Base-by-base conservation (phyloP, 2,113 vertebrate species). In the Callopanchax toddi region DNA sequence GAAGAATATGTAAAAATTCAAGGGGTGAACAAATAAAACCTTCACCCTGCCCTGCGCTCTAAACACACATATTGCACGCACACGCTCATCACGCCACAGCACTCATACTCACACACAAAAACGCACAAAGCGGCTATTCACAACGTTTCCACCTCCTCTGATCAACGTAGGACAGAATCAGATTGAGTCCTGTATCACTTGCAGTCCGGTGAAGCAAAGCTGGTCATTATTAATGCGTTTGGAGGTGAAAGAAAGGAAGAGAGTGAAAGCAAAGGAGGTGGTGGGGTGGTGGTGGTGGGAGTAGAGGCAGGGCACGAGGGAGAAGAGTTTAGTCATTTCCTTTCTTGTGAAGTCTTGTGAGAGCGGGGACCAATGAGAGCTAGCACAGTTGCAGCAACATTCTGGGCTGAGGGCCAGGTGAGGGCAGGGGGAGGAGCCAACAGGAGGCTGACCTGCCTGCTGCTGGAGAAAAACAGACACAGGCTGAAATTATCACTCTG, bases 301-400 rank as follows among this genome's bases (percentile, higher is more conserved):
- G 87, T 89, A 49, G 56, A 80, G 74, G 76, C 81, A 86, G 82
- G 81, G 86, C 71, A 83, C 66, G 76, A 66, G 78, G 81, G 82
- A 85, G 85, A 83, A 74, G 78, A 85, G 79, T 85, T 89, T 86
- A 88, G 84, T 91, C 85, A 89, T 90, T 91, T 93, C 89, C 90
- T 87, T 87, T 89, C 88, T 82, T 85, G 76, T 79, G 49, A 91
- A 90, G 87, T 79, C 80, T 78, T 84, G 86, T 53, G 72, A 78
- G 73, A 82, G 75, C 17, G 50, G 15, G 54, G 58, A 81, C 92
- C 90, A 93, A 91, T 93, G 81, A 79, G 79, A 87, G 74, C 59
- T 4, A 57, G 79, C 64, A 10, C 74, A 87, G 84, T 86, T 90
- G 89, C 81, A 90, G 89, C 88, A 92, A 87, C 87, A 92, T 89